Evolutionary conservation across 2,888 invertebrate genomes (phyloP).

Genomic region (Metallyticus violacea): DNA sequence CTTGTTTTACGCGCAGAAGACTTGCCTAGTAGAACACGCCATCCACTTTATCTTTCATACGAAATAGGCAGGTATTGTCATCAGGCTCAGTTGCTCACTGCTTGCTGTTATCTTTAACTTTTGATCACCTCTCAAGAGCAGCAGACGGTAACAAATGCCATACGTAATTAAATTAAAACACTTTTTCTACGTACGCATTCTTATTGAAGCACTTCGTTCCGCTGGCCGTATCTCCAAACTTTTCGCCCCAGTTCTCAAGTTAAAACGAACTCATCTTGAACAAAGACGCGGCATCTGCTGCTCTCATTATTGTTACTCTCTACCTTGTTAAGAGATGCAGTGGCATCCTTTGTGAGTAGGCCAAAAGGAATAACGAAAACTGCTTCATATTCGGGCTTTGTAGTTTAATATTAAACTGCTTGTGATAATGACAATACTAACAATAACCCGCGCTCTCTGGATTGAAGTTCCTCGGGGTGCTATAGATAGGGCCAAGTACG

Average conservation of each 20-base stretch:
- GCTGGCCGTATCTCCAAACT: not conserved
- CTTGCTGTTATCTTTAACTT: too few relatives aligned
- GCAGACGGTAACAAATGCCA: not conserved
- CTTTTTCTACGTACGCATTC: not conserved
- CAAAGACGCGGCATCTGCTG: not conserved
- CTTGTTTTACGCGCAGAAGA: too few relatives aligned
- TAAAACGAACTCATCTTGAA: not conserved
- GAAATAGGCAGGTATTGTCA: too few relatives aligned
- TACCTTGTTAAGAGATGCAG: not conserved
- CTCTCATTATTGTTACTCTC: not conserved
- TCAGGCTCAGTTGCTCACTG: too few relatives aligned
- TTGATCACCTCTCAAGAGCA: not conserved
- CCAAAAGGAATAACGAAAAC: not conserved
- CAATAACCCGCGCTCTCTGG: not conserved
- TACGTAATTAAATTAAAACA: not conserved
- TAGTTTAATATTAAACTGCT: not conserved
- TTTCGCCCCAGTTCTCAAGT: not conserved
- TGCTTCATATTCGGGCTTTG: too few relatives aligned
- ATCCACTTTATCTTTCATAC: too few relatives aligned
- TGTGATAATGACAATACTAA: not conserved
- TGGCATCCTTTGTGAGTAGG: too few relatives aligned
- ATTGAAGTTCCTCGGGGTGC: not conserved
- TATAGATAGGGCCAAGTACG: too few relatives aligned
- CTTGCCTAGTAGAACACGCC: too few relatives aligned
- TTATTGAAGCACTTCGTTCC: not conserved